Percentiles rank a stretch among this genome's conserved stretches.
These are phyloP conservation scores for Scolopax bukidnonensis DNA, from an alignment of 2,797 vertebrate genomes.

Conservation along the genomic window DNA sequence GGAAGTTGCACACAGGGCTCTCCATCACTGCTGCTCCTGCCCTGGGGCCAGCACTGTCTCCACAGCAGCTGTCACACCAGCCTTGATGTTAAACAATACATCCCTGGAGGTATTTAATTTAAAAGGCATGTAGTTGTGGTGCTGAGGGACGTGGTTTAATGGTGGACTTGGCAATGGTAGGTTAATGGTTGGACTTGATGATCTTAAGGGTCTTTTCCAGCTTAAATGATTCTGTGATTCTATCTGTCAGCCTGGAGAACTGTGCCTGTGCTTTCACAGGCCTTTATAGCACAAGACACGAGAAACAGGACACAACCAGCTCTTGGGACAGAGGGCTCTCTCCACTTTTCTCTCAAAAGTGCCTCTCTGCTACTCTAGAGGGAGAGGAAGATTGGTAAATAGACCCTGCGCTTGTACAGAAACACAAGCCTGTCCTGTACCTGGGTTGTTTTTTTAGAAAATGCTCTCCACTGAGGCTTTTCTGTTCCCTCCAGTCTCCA, in stretches of 20 bases:
- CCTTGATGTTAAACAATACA: background rate
- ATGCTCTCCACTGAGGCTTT: conserved; percentile 67
- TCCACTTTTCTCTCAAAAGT: background rate
- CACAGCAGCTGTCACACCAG: background rate
- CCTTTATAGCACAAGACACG: background rate
- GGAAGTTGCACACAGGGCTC: background rate
- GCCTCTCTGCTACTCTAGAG: background rate
- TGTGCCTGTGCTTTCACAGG: background rate
- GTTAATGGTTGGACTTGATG: background rate
- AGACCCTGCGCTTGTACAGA: background rate
- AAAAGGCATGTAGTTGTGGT: background rate
- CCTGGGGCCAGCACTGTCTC: background rate
- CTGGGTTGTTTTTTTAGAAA: conserved; percentile 39
- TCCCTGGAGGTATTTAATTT: background rate
- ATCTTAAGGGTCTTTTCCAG: background rate
- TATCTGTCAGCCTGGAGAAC: background rate
- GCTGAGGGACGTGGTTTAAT: background rate
- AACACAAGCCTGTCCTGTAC: conserved; percentile 54
- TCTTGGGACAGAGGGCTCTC: background rate
- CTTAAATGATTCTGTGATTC: background rate
- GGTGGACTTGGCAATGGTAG: background rate
- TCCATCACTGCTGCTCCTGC: background rate
- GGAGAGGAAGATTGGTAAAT: background rate
- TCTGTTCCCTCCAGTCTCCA: conserved; percentile 53
- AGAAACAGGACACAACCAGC: background rate